phyloP scores from a whole-genome alignment of 2,888 invertebrate genomes.

The Plebejus argus region DNA sequence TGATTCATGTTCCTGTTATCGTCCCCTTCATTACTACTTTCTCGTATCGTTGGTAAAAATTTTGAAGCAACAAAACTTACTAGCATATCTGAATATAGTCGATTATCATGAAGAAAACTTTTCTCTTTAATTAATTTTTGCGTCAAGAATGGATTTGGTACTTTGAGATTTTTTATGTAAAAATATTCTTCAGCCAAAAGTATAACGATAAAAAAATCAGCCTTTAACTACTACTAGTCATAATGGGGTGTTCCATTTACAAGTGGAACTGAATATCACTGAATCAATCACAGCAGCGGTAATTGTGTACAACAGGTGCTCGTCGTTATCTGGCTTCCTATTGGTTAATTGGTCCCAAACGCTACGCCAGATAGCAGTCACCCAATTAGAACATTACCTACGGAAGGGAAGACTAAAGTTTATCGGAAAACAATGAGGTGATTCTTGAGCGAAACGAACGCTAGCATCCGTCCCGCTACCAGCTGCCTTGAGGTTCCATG shows the following conservation, averaged over 20 bases:
- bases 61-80: too few relatives aligned
- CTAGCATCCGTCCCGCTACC: not conserved
- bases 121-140: too few relatives aligned
- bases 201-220: too few relatives aligned
- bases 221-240: too few relatives aligned
- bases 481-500: not conserved
- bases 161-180: too few relatives aligned
- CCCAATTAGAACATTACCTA: constrained; percentile 45
- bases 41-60: too few relatives aligned
- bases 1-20: too few relatives aligned
- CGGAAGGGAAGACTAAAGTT: constrained; percentile 23
- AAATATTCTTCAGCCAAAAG: too few relatives aligned
- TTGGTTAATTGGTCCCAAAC: constrained; percentile 35
- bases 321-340: constrained; percentile 31
- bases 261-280: not conserved
- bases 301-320: constrained; percentile 29
- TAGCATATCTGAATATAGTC: too few relatives aligned
- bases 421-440: constrained; percentile 14
- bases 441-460: not conserved
- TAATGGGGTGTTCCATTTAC: not conserved
- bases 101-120: too few relatives aligned
- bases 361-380: constrained; percentile 31
- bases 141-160: too few relatives aligned
- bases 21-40: too few relatives aligned
- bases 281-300: constrained; percentile 5